Base-by-base conservation (phyloP, 1,140 invertebrate species). In the Pogonognathellus flavescens region DNA sequence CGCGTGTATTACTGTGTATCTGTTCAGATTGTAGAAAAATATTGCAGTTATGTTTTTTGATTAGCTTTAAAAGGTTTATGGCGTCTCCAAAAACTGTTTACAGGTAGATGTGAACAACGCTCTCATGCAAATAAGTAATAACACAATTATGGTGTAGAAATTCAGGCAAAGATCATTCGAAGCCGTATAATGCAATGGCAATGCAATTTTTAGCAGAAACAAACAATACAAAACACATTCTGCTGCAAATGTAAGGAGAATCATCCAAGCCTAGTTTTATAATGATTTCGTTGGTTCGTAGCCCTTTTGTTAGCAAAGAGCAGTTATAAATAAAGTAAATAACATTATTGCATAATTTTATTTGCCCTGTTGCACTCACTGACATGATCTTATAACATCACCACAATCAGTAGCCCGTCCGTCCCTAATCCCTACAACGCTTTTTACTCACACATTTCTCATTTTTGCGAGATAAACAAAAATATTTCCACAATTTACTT, bases 201-300 rank as follows among this genome's bases (percentile, higher is more conserved):
- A 10, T 66, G 22, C 62, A 62, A 55, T 16, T 11, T 41, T 41
- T 41, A 20, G 20, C 62, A 66, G 10, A 22, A 25, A 25, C 62
- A 66, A 62, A 49, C 31, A 76, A 76, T 72, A 72, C 18, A 49
- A 13, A 76, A 76, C 25, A n/a, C 70, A 49, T 18, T 41, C 25
- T 76, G 31, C 41, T 31, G n/a, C 70, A 76, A 76, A 62, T 16
- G n/a, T 16, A 76, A 41, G 6, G 41, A 16, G 70, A 76, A 76
- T 76, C 70, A 76, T 76, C 70, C 70, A 76, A 76, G 70, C 70
- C 70, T 76, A 76, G 70, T 76, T 76, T 76, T 41, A 76, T 76
- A 14, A 76, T 76, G 70, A 50, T 50, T 76, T 49, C 31, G n/a
- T 31, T 76, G 2, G 31, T 41, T 41, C 31, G 31, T 41, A 41